Evolutionary conservation across 1,140 invertebrate species (phyloP), one percentile per base, ranked within the genome.

Genomic region (Vanessa tameamea): DNA sequence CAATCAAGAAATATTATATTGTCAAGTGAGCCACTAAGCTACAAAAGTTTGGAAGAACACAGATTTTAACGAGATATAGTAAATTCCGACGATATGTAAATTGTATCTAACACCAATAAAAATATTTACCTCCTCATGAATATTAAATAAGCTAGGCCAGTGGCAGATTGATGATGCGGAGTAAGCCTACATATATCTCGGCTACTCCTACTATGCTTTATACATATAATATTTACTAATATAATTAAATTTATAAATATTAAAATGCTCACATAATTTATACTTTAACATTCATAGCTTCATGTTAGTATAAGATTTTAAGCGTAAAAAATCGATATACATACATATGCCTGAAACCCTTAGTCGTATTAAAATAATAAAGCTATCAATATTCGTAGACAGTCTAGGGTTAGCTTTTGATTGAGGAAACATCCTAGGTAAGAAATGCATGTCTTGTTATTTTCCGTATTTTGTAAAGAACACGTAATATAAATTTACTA

Each of bases 11-110:
- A 77, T 59, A 69, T 77, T 80, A 84, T 92, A 90, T 90, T 90
- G 90, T 92, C 88, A 88, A 85, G 78, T 82, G 78, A 87, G 79
- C 81, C 57, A 81, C 81, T 85, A 86, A 85, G 82, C 84, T 89
- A 87, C 78, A 78, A 85, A 67, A 85, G 84, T 82, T 76, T 89
- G 89, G 88, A 91, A 91, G 88, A 89, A 89, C 88, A 89, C 82
- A 89, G 82, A 88, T 86, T 85, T 86, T 73, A 69, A 86, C 75
- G 77, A 84, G 77, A 80, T 82, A 81, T 79, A 82, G 75, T 77
- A 63, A 84, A 76, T 75, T 81, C 68, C 75, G 69, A 66, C 82
- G 84, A 91, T 91, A 89, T 90, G 87, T 89, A 86, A 78, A 77
- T 81, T 82, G 78, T 88, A 85, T 83, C 85, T 87, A 90, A 88